A percentile compares a stretch with the other conserved stretches of the same genome.
phyloP scores from a whole-genome alignment of 2,113 vertebrate genomes.

The Plotosus lineatus region DNA sequence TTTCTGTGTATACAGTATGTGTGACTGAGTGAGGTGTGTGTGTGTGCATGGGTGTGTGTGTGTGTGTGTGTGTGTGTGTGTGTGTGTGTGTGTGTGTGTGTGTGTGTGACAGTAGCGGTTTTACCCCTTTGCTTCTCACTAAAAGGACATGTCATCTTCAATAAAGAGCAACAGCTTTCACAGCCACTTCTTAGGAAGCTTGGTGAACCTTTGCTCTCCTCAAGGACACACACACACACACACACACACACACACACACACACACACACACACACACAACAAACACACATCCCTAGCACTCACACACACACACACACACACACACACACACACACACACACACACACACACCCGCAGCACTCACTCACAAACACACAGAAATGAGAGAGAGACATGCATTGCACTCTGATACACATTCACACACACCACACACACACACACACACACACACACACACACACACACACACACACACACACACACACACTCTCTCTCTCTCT shows the following conservation, averaged over 20 bases:
- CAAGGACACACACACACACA: not conserved
- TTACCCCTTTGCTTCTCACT: slow-evolving; percentile 66
- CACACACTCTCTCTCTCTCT: too few species aligned
- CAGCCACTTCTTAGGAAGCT: not conserved
- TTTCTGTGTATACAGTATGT: too few species aligned
- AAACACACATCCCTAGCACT: not conserved
- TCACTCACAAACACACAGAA: too few species aligned
- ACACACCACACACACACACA: not conserved
- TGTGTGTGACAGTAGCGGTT: slow-evolving; percentile 44
- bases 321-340: not conserved
- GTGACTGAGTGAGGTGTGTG: too few species aligned
- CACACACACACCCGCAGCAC: not conserved
- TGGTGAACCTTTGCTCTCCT: slow-evolving; percentile 14
- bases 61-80: slow-evolving; percentile 58
- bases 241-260: slow-evolving; percentile 22
- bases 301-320: not conserved
- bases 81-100: slow-evolving; percentile 52
- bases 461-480: too few species aligned
- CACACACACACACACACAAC: slow-evolving; percentile 4
- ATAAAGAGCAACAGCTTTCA: slow-evolving; percentile 57
- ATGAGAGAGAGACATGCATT: not conserved
- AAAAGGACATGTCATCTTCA: slow-evolving; percentile 72
- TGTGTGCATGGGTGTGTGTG: slow-evolving; percentile 31
- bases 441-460: too few species aligned
- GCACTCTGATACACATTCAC: not conserved